Evolutionary conservation across 1,140 invertebrate species (phyloP).

Genomic region (Lasioglossum baleicum): DNA sequence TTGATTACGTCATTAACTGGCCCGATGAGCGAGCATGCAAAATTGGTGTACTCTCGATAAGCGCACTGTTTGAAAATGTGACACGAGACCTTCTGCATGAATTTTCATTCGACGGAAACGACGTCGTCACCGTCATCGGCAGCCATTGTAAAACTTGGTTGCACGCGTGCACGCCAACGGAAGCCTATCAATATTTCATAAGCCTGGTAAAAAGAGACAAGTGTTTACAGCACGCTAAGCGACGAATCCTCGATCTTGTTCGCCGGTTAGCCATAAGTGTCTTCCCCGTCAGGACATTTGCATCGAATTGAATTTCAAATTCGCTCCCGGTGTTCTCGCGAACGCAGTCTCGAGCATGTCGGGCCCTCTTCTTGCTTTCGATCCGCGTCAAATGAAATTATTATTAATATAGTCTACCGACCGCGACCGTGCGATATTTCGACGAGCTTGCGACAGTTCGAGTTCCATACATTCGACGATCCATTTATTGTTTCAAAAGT

Average conservation of each 20-base stretch:
- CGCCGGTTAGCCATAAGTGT: constrained; percentile 63
- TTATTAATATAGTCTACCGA: constrained; percentile 33
- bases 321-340: constrained; percentile 54
- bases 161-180: constrained; percentile 1
- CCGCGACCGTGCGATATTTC: neutral
- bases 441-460: neutral
- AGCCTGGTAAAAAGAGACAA: constrained; percentile 66
- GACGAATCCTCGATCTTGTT: constrained; percentile 68
- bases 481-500: too few species aligned
- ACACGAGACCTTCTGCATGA: neutral
- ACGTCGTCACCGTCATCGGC: constrained; percentile 23
- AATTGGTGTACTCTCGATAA: neutral
- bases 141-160: neutral
- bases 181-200: constrained; percentile 72
- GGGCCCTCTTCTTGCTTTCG: constrained; percentile 1
- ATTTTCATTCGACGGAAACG: constrained; percentile 5
- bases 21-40: neutral
- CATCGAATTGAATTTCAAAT: constrained; percentile 76
- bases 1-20: neutral
- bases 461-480: neutral
- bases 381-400: constrained; percentile 40
- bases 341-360: constrained; percentile 54
- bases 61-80: constrained; percentile 3
- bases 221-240: constrained; percentile 67
- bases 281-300: constrained; percentile 61